phyloP scores from a whole-genome alignment of 1,140 invertebrate genomes.

The Microplitis mediator region DNA sequence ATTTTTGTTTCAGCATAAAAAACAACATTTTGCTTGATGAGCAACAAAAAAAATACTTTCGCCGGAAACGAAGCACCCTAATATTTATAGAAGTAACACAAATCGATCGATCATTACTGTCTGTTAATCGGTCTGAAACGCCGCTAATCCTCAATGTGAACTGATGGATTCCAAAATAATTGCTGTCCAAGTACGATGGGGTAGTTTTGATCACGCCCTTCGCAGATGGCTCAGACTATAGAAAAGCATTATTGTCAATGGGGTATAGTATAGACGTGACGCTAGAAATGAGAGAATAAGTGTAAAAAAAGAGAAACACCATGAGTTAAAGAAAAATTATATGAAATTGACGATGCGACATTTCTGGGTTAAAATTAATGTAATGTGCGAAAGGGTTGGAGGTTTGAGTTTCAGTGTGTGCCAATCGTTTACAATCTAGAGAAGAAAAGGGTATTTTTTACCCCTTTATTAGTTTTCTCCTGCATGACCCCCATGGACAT shows the following conservation, averaged over 20 bases:
- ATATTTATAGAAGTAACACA: neutral
- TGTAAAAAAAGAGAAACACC: constrained; percentile 8
- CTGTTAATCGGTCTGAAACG: constrained; percentile 42
- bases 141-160: constrained; percentile 36
- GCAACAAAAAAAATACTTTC: too few species aligned
- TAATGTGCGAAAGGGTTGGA: constrained; percentile 45
- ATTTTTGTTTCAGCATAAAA: too few species aligned
- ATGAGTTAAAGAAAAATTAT: constrained; percentile 45
- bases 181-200: constrained; percentile 36
- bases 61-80: too few species aligned
- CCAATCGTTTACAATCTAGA: constrained; percentile 35
- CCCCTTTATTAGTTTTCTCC: constrained; percentile 43
- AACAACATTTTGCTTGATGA: too few species aligned
- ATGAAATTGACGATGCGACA: constrained; percentile 54
- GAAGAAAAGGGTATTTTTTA: constrained; percentile 33
- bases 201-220: constrained; percentile 28
- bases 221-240: constrained; percentile 28
- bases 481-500: neutral
- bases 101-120: constrained; percentile 43
- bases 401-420: constrained; percentile 37
- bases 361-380: neutral
- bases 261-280: constrained; percentile 6
- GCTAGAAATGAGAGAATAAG: constrained; percentile 22
- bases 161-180: constrained; percentile 55
- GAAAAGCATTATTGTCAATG: constrained; percentile 9